phyloP scores from a whole-genome alignment of 2,797 vertebrate species.

The Sebastes iracundus region DNA sequence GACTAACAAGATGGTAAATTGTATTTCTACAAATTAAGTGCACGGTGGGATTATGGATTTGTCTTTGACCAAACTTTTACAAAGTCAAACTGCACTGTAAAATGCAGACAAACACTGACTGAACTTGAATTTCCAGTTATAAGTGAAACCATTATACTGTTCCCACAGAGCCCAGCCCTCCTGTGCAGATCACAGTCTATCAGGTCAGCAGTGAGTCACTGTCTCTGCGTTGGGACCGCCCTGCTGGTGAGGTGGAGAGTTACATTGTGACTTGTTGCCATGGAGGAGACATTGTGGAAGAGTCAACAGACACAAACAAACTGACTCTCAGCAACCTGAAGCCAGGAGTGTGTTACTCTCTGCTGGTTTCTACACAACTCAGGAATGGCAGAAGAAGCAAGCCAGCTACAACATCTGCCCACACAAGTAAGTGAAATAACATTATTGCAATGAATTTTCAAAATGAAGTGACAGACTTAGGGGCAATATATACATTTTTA shows the following conservation, averaged over 20 bases:
- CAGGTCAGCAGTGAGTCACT: neutral
- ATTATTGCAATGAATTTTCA: neutral
- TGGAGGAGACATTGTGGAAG: neutral
- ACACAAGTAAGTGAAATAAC: neutral
- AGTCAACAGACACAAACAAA: neutral
- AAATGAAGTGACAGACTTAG: neutral
- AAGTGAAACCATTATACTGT: neutral
- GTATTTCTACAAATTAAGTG: neutral
- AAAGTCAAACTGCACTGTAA: neutral
- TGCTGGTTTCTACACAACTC: slow-evolving; percentile 8
- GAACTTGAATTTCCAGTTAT: neutral
- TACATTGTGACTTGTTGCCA: slow-evolving; percentile 9
- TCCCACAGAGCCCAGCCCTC: slow-evolving; percentile 14
- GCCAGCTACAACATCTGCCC: neutral
- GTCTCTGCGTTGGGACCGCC: slow-evolving; percentile 5
- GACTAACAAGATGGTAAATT: neutral
- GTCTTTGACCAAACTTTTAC: neutral
- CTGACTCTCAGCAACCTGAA: slow-evolving; percentile 10
- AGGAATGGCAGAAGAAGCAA: neutral
- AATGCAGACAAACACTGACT: neutral
- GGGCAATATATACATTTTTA: neutral
- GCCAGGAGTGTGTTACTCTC: slow-evolving; percentile 27
- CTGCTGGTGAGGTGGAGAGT: slow-evolving; percentile 12
- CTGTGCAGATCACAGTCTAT: neutral
- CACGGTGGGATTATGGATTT: neutral